phyloP scores from a whole-genome alignment of 1,140 invertebrate genomes.

The Drosophila arizonae region DNA sequence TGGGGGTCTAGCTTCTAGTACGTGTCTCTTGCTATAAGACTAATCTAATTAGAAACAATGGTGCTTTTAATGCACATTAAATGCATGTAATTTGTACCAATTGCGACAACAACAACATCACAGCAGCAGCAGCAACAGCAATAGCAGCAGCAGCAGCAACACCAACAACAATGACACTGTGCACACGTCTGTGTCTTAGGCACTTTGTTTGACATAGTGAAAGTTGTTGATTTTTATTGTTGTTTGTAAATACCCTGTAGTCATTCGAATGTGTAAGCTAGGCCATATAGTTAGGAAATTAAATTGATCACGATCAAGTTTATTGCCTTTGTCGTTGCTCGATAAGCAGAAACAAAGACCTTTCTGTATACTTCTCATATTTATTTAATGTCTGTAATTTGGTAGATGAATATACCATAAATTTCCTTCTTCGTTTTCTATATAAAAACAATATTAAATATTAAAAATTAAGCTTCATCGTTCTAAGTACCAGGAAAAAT shows the following conservation, averaged over 20 bases:
- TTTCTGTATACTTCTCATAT: too few species aligned
- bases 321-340: not conserved
- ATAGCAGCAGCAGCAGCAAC: conserved; percentile 14
- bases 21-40: conserved; percentile 36
- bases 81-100: conserved; percentile 58
- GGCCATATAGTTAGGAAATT: not conserved
- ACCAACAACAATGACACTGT: conserved; percentile 24
- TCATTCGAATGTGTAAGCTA: not conserved
- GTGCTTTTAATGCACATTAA: conserved; percentile 62
- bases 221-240: conserved; percentile 64
- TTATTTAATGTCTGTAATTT: too few species aligned
- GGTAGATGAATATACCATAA: too few species aligned
- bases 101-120: conserved; percentile 20
- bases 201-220: conserved; percentile 59
- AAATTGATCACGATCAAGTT: not conserved
- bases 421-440: too few species aligned
- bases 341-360: not conserved
- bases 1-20: conserved; percentile 44
- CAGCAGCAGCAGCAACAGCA: conserved; percentile 14
- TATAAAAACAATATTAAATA: too few species aligned
- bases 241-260: conserved; percentile 12
- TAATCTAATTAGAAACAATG: conserved; percentile 79
- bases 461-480: too few species aligned
- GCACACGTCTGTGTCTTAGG: conserved; percentile 22
- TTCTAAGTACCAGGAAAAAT: too few species aligned